Evolutionary conservation across 2,797 vertebrate species (phyloP).

Genomic region (Tarsius wallacei): DNA sequence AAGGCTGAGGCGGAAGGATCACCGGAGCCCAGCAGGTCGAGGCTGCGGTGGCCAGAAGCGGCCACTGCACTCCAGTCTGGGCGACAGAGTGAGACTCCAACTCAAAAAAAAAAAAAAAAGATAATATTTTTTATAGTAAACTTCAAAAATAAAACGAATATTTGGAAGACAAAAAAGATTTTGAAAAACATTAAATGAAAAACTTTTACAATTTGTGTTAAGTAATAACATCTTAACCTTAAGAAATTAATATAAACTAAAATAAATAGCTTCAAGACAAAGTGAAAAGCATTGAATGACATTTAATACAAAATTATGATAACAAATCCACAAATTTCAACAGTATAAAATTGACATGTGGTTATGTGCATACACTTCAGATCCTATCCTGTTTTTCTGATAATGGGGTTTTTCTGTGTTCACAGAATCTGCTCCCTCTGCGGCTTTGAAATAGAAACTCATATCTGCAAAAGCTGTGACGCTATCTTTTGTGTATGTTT

Average conservation of each 20-base stretch:
- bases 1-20: too few species aligned
- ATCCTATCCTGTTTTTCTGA: slow-evolving; percentile 24
- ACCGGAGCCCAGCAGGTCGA: too few species aligned
- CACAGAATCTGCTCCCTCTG: neutral
- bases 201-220: neutral
- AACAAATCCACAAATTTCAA: neutral
- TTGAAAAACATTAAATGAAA: neutral
- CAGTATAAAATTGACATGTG: neutral
- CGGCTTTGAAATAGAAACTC: slow-evolving; percentile 28
- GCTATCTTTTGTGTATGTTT: slow-evolving; percentile 1
- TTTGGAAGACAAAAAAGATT: neutral
- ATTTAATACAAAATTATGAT: slow-evolving; percentile 60
- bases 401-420: slow-evolving; percentile 59
- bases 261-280: slow-evolving; percentile 59
- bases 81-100: too few species aligned
- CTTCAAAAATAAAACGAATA: neutral
- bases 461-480: neutral
- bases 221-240: slow-evolving; percentile 35
- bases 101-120: too few species aligned
- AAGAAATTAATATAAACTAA: slow-evolving; percentile 58
- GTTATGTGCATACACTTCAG: neutral
- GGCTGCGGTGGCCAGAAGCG: too few species aligned
- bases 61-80: too few species aligned
- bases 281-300: neutral
- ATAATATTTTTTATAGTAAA: neutral